Evolutionary conservation across 1,140 invertebrate genomes (phyloP), one percentile per base, ranked within the genome.

Genomic region (Teleopsis dalmanni): DNA sequence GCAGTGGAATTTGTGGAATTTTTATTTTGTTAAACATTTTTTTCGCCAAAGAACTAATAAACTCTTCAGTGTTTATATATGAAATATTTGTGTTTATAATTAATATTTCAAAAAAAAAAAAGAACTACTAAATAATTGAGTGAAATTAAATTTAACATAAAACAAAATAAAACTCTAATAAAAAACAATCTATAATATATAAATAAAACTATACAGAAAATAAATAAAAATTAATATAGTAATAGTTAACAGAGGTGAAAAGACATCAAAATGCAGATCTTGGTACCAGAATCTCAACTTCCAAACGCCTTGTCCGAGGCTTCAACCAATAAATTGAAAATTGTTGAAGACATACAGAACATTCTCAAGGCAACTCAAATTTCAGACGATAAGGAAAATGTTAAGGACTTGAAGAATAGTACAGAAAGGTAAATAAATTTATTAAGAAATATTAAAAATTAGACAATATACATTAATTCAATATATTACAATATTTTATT

Each of bases 341-440:
- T 38, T 14, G 25, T 48, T 27, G 36, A 48, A n/a, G 34, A 48
- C 10, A 48, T 48, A 0, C 34, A 48, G 35, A 40, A 21, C 26
- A 18, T 48, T 13, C 22, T 48, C n/a, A 26, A 48, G n/a, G 22
- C 46, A 7, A 22, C 22, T 5, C 25, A 35, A 8, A 29, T 43
- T 29, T 9, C 11, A 9, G 26, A 11, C 26, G 31, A 31, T 31
- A 29, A 43, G 22, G 26, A 43, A 31, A 31, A 43, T 31, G 10
- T 19, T 43, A 19, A 43, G 13, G 26, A 43, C 19, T 9, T 4
- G 16, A 14, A 29, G 21, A 14, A 6, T 18, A 18, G 25, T 11
- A 43, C 14, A 43, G 23, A 31, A 31, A 14, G 4, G 16, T 6
- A n/a, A n/a, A n/a, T n/a, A n/a, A n/a, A n/a, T n/a, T n/a, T n/a